phyloP scores from a whole-genome alignment of 2,888 invertebrate species.

The Noctua pronuba region DNA sequence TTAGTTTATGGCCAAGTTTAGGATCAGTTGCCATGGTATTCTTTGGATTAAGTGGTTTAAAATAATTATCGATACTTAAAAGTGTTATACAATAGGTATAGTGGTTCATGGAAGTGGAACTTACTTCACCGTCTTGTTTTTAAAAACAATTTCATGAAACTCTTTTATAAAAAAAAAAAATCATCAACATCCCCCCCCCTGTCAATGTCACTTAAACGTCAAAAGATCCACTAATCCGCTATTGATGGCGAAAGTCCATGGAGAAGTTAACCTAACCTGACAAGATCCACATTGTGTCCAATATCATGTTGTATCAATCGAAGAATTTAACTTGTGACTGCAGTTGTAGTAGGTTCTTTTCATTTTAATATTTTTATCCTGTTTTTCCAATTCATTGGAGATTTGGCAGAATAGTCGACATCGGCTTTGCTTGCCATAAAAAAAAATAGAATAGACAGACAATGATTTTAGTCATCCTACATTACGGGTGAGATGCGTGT shows the following conservation, averaged over 20 bases:
- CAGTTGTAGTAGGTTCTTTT: too few relatives aligned
- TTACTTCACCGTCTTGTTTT: not conserved
- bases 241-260: not conserved
- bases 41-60: not conserved
- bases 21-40: not conserved
- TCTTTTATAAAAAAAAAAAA: not conserved
- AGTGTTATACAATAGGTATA: not conserved
- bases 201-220: not conserved
- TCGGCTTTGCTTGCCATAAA: too few relatives aligned
- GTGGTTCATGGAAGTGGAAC: not conserved
- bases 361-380: too few relatives aligned
- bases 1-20: constrained; percentile 42
- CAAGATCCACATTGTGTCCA: too few relatives aligned
- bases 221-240: not conserved
- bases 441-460: too few relatives aligned
- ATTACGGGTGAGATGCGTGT: not conserved
- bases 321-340: too few relatives aligned
- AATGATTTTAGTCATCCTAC: not conserved
- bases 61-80: not conserved
- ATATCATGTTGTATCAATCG: too few relatives aligned
- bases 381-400: too few relatives aligned
- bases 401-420: too few relatives aligned
- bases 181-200: too few relatives aligned
- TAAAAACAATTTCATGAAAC: not conserved
- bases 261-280: too few relatives aligned